Evolutionary conservation across 1,140 invertebrate genomes (phyloP), one percentile per base, ranked within the genome.

Genomic region (Oncopodura yosiiana): DNA sequence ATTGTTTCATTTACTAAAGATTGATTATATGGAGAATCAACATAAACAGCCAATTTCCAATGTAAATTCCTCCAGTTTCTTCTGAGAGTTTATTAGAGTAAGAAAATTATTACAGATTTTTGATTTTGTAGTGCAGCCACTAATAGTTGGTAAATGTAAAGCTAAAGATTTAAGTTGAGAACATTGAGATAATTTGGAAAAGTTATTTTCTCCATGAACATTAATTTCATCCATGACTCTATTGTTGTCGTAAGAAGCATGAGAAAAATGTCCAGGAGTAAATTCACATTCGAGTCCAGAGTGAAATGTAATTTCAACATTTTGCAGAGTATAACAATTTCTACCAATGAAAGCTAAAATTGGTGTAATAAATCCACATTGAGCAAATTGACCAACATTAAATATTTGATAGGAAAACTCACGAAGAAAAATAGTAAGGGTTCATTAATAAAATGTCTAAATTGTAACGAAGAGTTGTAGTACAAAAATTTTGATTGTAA

Each of bases 311-410:
- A 48, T 16, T 6, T 49, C 24, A 12, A 55, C 26, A 2, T 55
- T 26, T 18, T 29, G 30, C 8, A 55, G 8, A n/a, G 12, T 55
- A 5, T 45, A 3, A 2, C 2, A n/a, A 14, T 42, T 36, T 30
- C 45, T 23, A 21, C 53, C 53, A n/a, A 55, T 49, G 18, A 55
- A 36, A 44, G 49, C 49, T n/a, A 55, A 27, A 36, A 55, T 34
- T 12, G 53, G 53, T 11, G 53, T 45, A 14, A 55, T 23, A 36
- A 55, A 55, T 12, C 44, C 53, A 30, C 53, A 55, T 1, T 44
- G 32, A 18, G 29, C 48, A 26, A 49, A 45, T 11, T 45, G 34
- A 1, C 53, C 53, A 18, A 39, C 14, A 30, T 55, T 48, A 1
- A 55, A n/a, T 37, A 55, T 49, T 21, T 43, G 44, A 45, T 41